Evolutionary conservation across 30 jellyfish, hydroid and myxozoan genomes (phyloP), one percentile per base, ranked within the genome.

Genomic region (Pseudorhiza aurosa): DNA sequence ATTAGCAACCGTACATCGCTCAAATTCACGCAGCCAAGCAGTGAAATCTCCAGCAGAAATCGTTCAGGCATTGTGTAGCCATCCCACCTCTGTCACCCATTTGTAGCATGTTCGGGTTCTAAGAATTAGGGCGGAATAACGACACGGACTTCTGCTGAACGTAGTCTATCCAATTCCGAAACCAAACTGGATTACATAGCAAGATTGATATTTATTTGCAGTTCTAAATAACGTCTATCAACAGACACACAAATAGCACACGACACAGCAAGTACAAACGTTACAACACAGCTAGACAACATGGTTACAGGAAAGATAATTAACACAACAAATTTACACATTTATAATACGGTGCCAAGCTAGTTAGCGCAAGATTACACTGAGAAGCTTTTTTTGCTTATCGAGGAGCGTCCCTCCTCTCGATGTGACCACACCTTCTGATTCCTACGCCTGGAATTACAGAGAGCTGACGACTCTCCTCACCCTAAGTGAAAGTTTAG

Each of bases 51-150:
- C 72, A 72, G 12, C 85, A 72, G 85, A 18, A 72, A 72, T 15
- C 74, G 58, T 29, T 50, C 85, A 28, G 85, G 85, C 53, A 47
- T 35, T 72, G 85, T 8, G 85, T 53, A 53, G 75, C 62, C 73
- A 72, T 72, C 32, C 45, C n/a, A 72, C 70, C 85, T 72, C 85
- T 72, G 85, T 72, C 85, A 72, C 63, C 85, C 49, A 72, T 72
- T 72, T 72, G 85, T 72, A 74, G 85, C 74, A 65, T 72, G 85
- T 72, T 69, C 70, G 83, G 83, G 69, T 69, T 47, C 82, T 7
- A 26, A 65, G 80, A 37, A 22, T 35, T 65, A 25, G 63, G 80
- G 42, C 59, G 12, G 27, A n/a, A 37, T 59, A 36, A 36, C 40
- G 42, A 37, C 60, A 33, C 49, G 31, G 19, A 15, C 39, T 26